Evolutionary conservation across 2,888 invertebrate genomes (phyloP), one percentile per base, ranked within the genome.

Genomic region (Ptychoptera contaminata): DNA sequence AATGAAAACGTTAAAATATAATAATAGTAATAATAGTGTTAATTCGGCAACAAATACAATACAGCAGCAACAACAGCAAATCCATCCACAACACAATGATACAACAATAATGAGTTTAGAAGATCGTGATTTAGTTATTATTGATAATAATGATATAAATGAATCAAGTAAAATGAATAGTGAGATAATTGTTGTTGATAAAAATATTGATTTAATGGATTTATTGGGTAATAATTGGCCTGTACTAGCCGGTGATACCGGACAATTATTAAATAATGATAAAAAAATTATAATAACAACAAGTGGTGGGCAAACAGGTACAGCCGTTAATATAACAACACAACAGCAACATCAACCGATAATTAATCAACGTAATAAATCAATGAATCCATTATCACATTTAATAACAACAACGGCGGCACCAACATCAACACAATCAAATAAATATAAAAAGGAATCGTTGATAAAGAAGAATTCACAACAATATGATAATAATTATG

Each of bases 311-410:
- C 34, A 41, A 31, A 46, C 36, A 11, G 41, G 30, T 39, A 40
- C 23, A 11, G 29, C 40, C 2, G 11, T 35, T 16, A 50, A 48
- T 45, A 45, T 51, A 37, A 52, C 47, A 37, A 49, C 23, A 7
- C 23, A 23, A 7, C 23, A 23, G 23, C 23, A 23, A 23, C 23
- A 23, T 5, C 23, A 23, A 23, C 23, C 23, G 7, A 48, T 49
- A 36, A 52, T 53, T 49, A 51, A 45, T 37, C 71, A 68, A 49
- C 65, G 77, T 52, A 67, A 71, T 52, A 77, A 76, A 57, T 77
- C 76, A 55, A 62, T 68, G 6, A 78, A 77, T 60, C 64, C 72
- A 35, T 57, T 77, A 46, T 68, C 71, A 46, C 77, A 77, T 53
- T 57, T 77, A 46, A 63, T 69, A 31, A 47, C 46, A 9, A 46